Evolutionary conservation across 2,113 vertebrate species (phyloP).

Genomic region (Scartelaos histophorus): DNA sequence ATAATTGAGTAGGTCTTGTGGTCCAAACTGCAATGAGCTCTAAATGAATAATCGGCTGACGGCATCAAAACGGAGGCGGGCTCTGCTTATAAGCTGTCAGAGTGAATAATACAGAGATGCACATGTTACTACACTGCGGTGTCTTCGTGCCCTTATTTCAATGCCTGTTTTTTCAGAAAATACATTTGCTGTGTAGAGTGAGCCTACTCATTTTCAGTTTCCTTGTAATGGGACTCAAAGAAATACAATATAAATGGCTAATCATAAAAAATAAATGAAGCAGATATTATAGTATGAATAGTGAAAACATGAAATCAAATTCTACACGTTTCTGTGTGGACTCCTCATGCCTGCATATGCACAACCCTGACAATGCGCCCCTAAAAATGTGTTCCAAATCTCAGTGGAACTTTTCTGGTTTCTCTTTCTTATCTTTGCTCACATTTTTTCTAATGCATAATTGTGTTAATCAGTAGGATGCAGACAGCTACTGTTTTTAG

Average conservation of each 20-base stretch:
- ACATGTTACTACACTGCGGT: conserved; percentile 15
- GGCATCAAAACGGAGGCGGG: conserved; percentile 57
- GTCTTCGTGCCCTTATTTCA: conserved; percentile 25
- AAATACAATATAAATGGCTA: not conserved
- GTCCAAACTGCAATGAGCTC: conserved; percentile 60
- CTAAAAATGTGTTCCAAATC: no score
- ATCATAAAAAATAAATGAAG: not conserved
- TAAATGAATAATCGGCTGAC: conserved; percentile 68
- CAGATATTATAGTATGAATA: not conserved
- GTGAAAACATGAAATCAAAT: no score
- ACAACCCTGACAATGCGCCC: no score
- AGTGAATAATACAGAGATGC: conserved; percentile 57
- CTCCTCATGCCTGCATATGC: not conserved
- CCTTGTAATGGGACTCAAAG: not conserved
- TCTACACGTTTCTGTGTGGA: not conserved
- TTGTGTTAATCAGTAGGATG: no score
- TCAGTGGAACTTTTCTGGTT: no score
- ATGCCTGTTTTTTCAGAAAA: conserved; percentile 28
- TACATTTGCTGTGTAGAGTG: conserved; percentile 12
- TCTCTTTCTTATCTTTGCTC: no score
- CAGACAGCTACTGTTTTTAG: no score
- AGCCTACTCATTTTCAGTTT: conserved; percentile 19
- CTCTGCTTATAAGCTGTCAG: conserved; percentile 64
- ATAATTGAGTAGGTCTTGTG: conserved; percentile 66
- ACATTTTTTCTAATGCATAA: no score